Evolutionary conservation across 2,113 vertebrate species (phyloP), one percentile per base, ranked within the genome.

Genomic region (Clarias macrocephalus): DNA sequence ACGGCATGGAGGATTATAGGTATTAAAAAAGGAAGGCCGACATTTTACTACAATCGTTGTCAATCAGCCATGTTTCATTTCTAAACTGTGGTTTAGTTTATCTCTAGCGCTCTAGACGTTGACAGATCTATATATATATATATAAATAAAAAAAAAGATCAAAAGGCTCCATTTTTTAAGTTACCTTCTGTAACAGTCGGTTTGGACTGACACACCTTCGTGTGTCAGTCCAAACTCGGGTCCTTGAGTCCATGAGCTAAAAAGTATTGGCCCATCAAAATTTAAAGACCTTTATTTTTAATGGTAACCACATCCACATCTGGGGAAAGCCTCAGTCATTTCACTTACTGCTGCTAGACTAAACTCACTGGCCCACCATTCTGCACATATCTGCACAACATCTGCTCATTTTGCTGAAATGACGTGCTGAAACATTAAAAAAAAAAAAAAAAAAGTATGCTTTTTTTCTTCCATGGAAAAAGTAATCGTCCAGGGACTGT

Each of bases 321-420:
- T 70, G 52, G 42, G 10, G 2, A 79, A 54, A 66, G 21, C 3
- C n/a, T n/a, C 28, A 30, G n/a, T n/a, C 37, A 5, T 30, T 77
- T 59, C 21, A 57, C 42, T 48, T 66, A 21, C 18, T 25, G 62
- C 84, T 68, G 62, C 57, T 57, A 80, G 84, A 86, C 84, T 80
- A 80, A 86, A 85, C 84, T 77, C 23, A 33, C 28, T 25, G 5
- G 52, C 54, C 28, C 48, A 66, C 12, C 30, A 15, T 56, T 25
- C 52, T 86, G 52, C 70, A 59, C n/a, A 86, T 56, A 9, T 80
- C 84, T 65, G 48, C 10, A 19, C 54, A 70, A 33, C 59, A 21
- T 83, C 19, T 83, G 80, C 60, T 65, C 18, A n/a, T 13, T 56
- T 28, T 83, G 28, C 42, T 75, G 19, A 30, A 87, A 83, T 76